Base-by-base conservation (phyloP, 2,888 invertebrate genomes). In the Yponomeuta evonymella region DNA sequence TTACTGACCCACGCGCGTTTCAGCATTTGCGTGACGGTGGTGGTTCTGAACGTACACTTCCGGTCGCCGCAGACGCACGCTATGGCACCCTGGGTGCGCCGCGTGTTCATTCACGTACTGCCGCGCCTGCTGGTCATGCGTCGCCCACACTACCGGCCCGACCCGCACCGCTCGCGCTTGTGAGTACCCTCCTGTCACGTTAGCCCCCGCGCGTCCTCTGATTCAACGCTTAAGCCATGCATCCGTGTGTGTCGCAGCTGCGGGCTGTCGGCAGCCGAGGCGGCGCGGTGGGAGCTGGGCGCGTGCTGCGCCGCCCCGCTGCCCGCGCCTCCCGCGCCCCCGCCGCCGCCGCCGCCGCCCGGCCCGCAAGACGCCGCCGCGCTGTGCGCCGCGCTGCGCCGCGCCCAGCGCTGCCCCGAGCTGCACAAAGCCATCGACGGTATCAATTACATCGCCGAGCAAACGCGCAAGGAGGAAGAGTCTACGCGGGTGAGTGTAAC, bases 41-140 rank as follows among this genome's bases (percentile, higher is more conserved):
- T 98, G 84, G 98, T 98, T 80, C 94, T 99, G 81, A 99, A 99
- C 93, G 97, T 98, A 80, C 98, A 99, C 94, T 99, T 98, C 94
- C 97, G 99, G 73, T 98, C 98, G 77, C 98, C 99, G 75, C 97
- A 98, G 89, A 99, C 99, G 75, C 98, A 98, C 93, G 96, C 97
- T 77, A 99, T 99, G 98, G 97, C 98, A 75, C 97, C 96, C 71
- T 98, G 98, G 98, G 97, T 99, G 81, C 96, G 97, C 76, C 95
- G 97, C 77, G 96, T 99, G 81, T 98, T 98, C 94, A 97, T 98
- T 83, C 98, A 99, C 93, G 97, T 98, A 86, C 94, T 99, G 88
- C 99, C 99, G 79, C 95, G 97, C 78, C 94, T 98, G 83, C 94
- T 98, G 81, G 97, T 97, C 81, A 98, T 98, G 97, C 95, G 97